Evolutionary conservation across 2,797 vertebrate species (phyloP).

Genomic region (Falco columbarius): DNA sequence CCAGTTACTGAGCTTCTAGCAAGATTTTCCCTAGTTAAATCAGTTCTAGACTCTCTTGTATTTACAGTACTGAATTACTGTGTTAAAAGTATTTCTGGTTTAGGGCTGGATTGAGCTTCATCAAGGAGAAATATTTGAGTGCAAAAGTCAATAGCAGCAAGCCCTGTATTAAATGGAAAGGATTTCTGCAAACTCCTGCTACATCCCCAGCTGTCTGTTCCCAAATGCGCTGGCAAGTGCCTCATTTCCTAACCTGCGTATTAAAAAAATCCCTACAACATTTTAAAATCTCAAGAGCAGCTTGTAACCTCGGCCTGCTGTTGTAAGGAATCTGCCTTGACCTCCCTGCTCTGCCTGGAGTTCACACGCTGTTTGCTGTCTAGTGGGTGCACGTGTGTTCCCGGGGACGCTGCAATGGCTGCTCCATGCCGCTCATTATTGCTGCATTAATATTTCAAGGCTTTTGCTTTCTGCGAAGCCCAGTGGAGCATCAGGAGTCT

Average conservation of each 20-base stretch:
- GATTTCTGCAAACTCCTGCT: conserved; percentile 8
- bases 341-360: background rate
- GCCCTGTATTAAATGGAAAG: background rate
- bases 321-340: background rate
- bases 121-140: background rate
- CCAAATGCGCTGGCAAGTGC: background rate
- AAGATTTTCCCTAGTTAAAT: background rate
- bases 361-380: background rate
- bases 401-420: background rate
- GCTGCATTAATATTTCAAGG: background rate
- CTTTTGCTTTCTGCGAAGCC: background rate
- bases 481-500: background rate
- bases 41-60: background rate
- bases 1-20: background rate
- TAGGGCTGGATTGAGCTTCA: background rate
- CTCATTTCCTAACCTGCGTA: background rate
- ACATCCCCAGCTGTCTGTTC: background rate
- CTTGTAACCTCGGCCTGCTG: background rate
- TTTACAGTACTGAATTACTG: background rate
- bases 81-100: background rate
- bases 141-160: background rate
- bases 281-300: background rate
- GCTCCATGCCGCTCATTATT: background rate
- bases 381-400: background rate
- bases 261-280: background rate